Evolutionary conservation across 2,113 vertebrate genomes (phyloP).

Genomic region (Oreochromis tanganicae): DNA sequence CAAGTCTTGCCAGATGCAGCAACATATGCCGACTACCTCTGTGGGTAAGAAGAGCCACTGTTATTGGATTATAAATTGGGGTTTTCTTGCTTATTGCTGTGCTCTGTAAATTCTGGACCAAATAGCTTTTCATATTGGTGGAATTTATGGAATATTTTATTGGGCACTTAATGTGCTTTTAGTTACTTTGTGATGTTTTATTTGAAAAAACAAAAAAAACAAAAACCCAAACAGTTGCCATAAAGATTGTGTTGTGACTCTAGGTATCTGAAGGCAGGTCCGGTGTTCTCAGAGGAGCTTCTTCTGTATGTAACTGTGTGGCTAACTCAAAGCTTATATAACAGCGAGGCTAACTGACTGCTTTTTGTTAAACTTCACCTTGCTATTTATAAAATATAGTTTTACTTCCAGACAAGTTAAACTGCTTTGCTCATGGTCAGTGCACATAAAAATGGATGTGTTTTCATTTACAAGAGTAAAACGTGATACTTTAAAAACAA

Average conservation of each 20-base stretch:
- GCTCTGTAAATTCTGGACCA: not conserved
- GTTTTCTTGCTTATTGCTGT: not conserved
- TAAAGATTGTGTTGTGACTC: not conserved
- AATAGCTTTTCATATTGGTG: not conserved
- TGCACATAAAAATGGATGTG: not conserved
- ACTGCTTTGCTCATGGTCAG: not conserved
- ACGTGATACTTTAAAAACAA: not conserved
- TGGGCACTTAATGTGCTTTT: not conserved
- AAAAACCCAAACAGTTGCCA: not conserved
- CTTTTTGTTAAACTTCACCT: not conserved
- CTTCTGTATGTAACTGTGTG: slow-evolving; percentile 41
- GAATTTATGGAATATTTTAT: not conserved
- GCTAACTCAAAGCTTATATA: not conserved
- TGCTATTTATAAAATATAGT: not conserved
- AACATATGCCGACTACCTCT: slow-evolving; percentile 83
- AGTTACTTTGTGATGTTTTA: not conserved
- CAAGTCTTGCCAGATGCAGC: slow-evolving; percentile 85
- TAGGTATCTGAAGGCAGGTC: slow-evolving; percentile 66
- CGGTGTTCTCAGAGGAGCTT: slow-evolving; percentile 71
- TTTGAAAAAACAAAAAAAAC: rapidly evolving
- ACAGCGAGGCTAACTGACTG: not conserved
- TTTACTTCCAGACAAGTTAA: not conserved
- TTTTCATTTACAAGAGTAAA: not conserved
- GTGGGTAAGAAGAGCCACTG: slow-evolving; percentile 71
- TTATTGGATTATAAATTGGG: not conserved